A percentile compares a stretch with the other conserved stretches of the same genome.
Conservation (phyloP, 2,113 vertebrate species). For the Rhinichthys klamathensis region DNA sequence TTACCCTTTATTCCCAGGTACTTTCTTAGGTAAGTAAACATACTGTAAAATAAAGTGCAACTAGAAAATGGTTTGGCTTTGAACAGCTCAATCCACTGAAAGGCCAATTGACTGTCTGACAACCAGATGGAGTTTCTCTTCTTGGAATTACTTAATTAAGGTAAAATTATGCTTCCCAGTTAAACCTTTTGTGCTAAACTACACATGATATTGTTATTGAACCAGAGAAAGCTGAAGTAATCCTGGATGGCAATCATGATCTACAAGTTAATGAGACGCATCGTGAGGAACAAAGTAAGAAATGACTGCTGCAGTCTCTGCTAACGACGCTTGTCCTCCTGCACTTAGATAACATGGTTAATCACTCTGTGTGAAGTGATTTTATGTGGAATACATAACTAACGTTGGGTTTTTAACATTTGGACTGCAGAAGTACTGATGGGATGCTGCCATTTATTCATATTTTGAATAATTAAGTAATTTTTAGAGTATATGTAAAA, state of each 20-base stretch:
- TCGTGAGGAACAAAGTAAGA: not conserved
- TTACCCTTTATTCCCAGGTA: no score
- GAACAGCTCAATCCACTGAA: not conserved
- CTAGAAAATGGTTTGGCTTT: not conserved
- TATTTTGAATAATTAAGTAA: no score
- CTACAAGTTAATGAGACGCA: not conserved
- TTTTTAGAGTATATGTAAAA: no score
- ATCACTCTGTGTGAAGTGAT: not conserved
- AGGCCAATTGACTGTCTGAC: not conserved
- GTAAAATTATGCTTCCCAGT: not conserved
- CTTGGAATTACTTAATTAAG: not conserved
- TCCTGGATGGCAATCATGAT: not conserved
- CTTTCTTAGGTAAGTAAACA: no score
- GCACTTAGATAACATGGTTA: not conserved
- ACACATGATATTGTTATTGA: not conserved
- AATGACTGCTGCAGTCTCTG: not conserved
- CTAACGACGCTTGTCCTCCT: not conserved
- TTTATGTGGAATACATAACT: not conserved
- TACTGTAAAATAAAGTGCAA: not conserved
- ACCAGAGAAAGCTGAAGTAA: not conserved
- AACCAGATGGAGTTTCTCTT: not conserved
- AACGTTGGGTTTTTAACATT: not conserved
- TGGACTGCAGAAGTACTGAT: not conserved
- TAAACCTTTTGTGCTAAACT: not conserved
- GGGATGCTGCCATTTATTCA: no score